Evolutionary conservation across 1,140 invertebrate genomes (phyloP).

Genomic region (Drosophila tropicalis): DNA sequence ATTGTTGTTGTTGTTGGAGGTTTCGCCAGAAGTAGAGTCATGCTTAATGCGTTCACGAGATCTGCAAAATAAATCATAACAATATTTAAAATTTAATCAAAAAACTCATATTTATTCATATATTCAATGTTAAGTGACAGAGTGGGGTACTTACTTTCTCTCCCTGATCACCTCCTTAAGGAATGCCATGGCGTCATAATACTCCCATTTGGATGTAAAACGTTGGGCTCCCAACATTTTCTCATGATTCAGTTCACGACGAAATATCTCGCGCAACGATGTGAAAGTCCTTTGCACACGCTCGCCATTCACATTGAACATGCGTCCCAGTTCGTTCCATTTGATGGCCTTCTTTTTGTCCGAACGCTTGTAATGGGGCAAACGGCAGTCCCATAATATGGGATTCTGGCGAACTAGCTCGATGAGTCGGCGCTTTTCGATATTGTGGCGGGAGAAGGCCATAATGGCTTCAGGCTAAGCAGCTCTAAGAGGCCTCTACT

Average conservation of each 20-base stretch:
- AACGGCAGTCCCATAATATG: conserved; percentile 78
- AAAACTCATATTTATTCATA: too few relatives aligned
- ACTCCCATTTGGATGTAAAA: conserved; percentile 82
- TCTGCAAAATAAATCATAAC: conserved; percentile 37
- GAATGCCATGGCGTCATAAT: conserved; percentile 78
- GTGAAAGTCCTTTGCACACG: conserved; percentile 80
- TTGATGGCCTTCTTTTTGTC: conserved; percentile 80
- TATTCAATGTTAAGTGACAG: too few relatives aligned
- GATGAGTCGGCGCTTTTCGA: conserved; percentile 80
- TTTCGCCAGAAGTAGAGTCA: conserved; percentile 7
- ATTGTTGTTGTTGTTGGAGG: not conserved
- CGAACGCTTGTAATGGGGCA: conserved; percentile 79
- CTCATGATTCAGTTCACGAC: conserved; percentile 78
- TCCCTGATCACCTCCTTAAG: conserved; percentile 79
- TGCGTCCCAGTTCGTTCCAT: conserved; percentile 77
- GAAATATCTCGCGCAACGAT: conserved; percentile 75
- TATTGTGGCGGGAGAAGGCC: conserved; percentile 80
- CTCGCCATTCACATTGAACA: conserved; percentile 78
- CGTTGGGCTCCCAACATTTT: conserved; percentile 71
- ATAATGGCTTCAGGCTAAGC: conserved; percentile 27
- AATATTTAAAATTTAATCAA: too few relatives aligned
- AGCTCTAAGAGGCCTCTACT: not conserved
- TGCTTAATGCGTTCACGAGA: conserved; percentile 74
- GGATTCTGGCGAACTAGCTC: conserved; percentile 77
- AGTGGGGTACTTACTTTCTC: conserved; percentile 62